phyloP scores from a whole-genome alignment of 2,797 vertebrate genomes.

The Hemitrygon akajei region DNA sequence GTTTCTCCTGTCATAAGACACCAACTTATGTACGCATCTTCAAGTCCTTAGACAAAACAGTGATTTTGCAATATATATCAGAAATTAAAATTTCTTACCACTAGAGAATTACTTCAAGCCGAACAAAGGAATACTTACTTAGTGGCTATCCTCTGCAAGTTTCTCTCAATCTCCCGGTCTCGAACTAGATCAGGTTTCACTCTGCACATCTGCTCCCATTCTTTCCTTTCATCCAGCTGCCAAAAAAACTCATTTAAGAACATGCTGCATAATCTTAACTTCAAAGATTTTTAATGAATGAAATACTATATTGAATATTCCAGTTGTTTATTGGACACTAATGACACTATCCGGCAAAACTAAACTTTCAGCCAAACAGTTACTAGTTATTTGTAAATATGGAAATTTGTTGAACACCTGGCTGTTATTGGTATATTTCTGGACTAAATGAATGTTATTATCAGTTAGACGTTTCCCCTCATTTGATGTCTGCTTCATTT shows the following conservation, averaged over 20 bases:
- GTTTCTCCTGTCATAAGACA: not conserved
- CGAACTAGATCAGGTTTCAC: conserved; percentile 79
- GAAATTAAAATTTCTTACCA: not conserved
- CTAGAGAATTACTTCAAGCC: not conserved
- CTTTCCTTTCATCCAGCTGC: conserved; percentile 71
- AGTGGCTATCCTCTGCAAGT: conserved; percentile 82
- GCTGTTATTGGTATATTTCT: not conserved
- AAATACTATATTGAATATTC: not conserved
- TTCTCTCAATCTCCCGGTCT: conserved; percentile 74
- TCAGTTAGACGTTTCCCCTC: not conserved
- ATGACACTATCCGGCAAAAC: not conserved
- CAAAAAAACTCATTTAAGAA: conserved; percentile 46
- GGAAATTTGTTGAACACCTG: not conserved
- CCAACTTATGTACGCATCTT: not conserved
- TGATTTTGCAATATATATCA: not conserved
- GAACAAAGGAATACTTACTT: conserved; percentile 59
- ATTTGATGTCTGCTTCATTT: not conserved
- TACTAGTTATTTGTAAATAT: not conserved
- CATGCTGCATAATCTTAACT: conserved; percentile 25
- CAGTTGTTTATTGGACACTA: not conserved
- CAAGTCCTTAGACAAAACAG: not conserved
- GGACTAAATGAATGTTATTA: not conserved
- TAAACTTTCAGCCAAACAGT: not conserved
- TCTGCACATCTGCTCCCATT: conserved; percentile 87
- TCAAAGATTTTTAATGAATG: not conserved